phyloP scores from a whole-genome alignment of 2,888 invertebrate species.

The Lordiphosa andalusiaca region DNA sequence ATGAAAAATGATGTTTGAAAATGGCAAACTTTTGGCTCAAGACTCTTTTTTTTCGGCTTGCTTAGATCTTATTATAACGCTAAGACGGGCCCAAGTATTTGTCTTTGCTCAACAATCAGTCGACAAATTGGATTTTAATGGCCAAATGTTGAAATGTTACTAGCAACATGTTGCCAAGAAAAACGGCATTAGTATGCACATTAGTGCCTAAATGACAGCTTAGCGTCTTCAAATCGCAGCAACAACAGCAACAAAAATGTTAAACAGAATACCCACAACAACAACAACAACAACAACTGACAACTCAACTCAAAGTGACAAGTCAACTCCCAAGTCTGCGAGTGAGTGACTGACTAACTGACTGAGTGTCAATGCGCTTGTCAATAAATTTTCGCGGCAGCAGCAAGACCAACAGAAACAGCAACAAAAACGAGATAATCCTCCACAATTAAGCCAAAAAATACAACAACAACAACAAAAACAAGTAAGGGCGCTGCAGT shows the following conservation, averaged over 20 bases:
- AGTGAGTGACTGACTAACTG: constrained; percentile 33
- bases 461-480: constrained; percentile 7
- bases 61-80: constrained; percentile 5
- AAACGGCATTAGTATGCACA: constrained; percentile 38
- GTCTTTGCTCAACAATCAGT: constrained; percentile 33
- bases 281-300: constrained; percentile 33
- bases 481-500: too few relatives aligned
- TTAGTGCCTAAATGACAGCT: constrained; percentile 59
- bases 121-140: constrained; percentile 65
- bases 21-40: constrained; percentile 20
- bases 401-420: constrained; percentile 17
- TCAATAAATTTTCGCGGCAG: constrained; percentile 61
- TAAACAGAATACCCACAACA: constrained; percentile 53
- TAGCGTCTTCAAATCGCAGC: constrained; percentile 28
- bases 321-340: constrained; percentile 30
- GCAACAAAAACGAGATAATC: constrained; percentile 54
- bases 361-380: constrained; percentile 55
- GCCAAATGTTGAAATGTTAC: constrained; percentile 13
- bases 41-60: background rate
- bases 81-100: background rate
- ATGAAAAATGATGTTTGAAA: constrained; percentile 31
- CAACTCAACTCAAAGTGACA: constrained; percentile 48
- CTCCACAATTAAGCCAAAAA: constrained; percentile 60
- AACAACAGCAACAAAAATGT: constrained; percentile 34
- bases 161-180: constrained; percentile 19